Evolutionary conservation across 2,797 vertebrate genomes (phyloP).

Genomic region (Bradypodion pumilum): DNA sequence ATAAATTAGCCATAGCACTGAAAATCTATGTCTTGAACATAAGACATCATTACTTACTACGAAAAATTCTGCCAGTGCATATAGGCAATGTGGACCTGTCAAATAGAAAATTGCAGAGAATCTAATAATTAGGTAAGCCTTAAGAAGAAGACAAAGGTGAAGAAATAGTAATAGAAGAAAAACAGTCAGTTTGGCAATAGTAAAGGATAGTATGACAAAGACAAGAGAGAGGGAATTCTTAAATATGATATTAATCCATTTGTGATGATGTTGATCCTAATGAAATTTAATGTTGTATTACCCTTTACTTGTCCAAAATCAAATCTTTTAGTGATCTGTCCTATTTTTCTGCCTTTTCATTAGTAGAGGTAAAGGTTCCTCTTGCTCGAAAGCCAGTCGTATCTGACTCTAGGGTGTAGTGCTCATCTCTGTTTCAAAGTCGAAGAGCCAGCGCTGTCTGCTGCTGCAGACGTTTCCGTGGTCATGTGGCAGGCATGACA

Average conservation of each 20-base stretch:
- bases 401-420: no score
- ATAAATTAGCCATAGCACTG: slow-evolving; percentile 50
- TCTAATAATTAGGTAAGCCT: slow-evolving; percentile 45
- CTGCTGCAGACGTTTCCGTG: no score
- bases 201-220: slow-evolving; percentile 5
- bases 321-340: background rate
- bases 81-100: slow-evolving; percentile 29
- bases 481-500: no score
- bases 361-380: background rate
- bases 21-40: slow-evolving; percentile 61
- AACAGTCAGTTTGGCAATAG: background rate
- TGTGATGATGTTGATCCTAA: background rate
- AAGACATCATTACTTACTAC: background rate
- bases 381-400: no score
- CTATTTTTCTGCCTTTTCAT: slow-evolving; percentile 16
- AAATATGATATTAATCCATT: slow-evolving; percentile 1
- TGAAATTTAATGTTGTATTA: slow-evolving; percentile 27
- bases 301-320: background rate
- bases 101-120: slow-evolving; percentile 50
- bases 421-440: no score
- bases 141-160: background rate
- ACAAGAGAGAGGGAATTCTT: background rate
- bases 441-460: no score
- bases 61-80: slow-evolving; percentile 45
- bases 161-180: background rate